phyloP scores from a whole-genome alignment of 1,140 invertebrate genomes.

The Heterodera schachtii region DNA sequence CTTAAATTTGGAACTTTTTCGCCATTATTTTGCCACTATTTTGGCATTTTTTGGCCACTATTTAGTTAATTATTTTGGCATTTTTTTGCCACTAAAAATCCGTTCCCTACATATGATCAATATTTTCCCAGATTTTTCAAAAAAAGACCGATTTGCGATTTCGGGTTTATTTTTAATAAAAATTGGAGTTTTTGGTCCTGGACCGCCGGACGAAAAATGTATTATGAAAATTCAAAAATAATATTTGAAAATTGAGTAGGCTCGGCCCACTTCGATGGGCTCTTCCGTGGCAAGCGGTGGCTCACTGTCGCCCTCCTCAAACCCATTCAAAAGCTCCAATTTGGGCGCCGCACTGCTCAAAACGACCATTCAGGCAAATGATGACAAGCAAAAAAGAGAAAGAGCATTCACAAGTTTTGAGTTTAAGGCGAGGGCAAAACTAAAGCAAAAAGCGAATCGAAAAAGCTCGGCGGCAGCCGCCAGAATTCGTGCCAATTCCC shows the following conservation, averaged over 20 bases:
- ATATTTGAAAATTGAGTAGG: background rate
- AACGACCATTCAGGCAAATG: constrained; percentile 9
- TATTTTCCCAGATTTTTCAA: no score
- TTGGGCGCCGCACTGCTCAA: constrained; percentile 23
- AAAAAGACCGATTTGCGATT: background rate
- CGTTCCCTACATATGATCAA: no score
- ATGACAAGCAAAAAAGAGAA: background rate
- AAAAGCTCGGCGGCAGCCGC: constrained; percentile 3
- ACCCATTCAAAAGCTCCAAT: constrained; percentile 14
- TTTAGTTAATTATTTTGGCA: no score
- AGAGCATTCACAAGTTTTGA: no score
- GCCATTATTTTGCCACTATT: no score
- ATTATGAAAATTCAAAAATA: background rate
- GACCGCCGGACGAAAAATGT: background rate
- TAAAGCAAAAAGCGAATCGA: background rate
- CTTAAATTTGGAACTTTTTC: no score
- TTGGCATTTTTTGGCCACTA: no score
- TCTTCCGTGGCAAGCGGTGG: background rate
- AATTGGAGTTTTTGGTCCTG: no score
- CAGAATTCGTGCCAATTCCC: background rate
- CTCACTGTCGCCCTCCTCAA: constrained; percentile 14
- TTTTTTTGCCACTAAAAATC: no score
- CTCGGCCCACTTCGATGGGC: background rate
- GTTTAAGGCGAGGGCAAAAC: constrained; percentile 6
- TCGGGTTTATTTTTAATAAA: no score